phyloP scores from a whole-genome alignment of 2,797 vertebrate species.

The Periparus ater region DNA sequence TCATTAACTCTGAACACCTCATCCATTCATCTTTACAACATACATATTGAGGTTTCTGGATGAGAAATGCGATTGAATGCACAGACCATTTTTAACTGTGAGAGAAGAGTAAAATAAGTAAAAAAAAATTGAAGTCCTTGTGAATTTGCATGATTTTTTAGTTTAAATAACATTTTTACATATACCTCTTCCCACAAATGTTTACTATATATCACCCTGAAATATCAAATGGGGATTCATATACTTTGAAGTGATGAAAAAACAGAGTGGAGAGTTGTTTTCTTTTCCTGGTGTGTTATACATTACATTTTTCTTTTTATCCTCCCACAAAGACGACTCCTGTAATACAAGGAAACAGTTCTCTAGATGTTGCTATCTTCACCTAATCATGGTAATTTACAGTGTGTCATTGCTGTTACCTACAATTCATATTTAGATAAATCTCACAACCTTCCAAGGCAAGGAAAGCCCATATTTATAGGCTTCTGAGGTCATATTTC shows the following conservation, averaged over 20 bases:
- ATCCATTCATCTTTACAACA: conserved; percentile 61
- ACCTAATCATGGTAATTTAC: conserved; percentile 34
- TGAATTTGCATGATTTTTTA: background rate
- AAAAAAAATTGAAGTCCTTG: background rate
- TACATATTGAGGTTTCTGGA: conserved; percentile 38
- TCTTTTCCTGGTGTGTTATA: background rate
- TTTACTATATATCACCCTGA: background rate
- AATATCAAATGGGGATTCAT: background rate
- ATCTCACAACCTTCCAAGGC: conserved; percentile 8
- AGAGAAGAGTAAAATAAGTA: background rate
- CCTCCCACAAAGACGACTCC: background rate
- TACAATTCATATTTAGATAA: conserved; percentile 31
- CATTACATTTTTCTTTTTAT: background rate
- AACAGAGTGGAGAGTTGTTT: background rate
- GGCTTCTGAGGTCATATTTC: conserved; percentile 27
- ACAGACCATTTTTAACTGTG: conserved; percentile 41
- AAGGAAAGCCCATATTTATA: conserved; percentile 31
- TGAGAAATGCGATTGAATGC: conserved; percentile 38
- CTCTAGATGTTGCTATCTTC: background rate
- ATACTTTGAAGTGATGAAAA: background rate
- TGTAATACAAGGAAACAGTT: conserved; percentile 2
- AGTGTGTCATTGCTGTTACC: conserved; percentile 15
- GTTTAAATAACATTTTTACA: conserved; percentile 18
- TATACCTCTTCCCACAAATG: background rate
- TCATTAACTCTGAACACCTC: conserved; percentile 67